Evolutionary conservation across 2,113 vertebrate genomes (phyloP), one percentile per base, ranked within the genome.

Genomic region (Poecile atricapillus): DNA sequence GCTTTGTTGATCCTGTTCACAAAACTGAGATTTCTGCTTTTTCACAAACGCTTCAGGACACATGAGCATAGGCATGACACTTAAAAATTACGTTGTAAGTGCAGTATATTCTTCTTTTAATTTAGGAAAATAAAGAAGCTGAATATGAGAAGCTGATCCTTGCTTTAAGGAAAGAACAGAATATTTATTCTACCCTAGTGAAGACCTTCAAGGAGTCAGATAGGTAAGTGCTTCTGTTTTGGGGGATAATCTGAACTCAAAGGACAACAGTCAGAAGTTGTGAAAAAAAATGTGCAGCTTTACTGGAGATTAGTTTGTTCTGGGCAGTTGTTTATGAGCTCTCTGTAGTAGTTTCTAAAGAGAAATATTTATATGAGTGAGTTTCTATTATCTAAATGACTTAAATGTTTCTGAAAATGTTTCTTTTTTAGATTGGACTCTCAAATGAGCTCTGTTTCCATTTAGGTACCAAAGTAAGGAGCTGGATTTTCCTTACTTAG

Each of bases 161-260:
- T 90, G 98, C 98, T 30, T 96, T 99, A 75, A 98, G 98, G 97
- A 98, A 98, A 27, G 99, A 99, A 49, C 98, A 98, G 50, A 98
- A 98, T 97, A 98, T 99, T 74, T 99, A 99, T 95, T 97, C 98
- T 39, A 98, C 96, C 6, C 97, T 99, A 56, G 98, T 99, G 69
- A 98, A 98, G 68, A 98, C 98, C 23, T 98, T 99, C 58, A 98
- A 98, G 93, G 98, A 99, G 82, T 98, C 98, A 5, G 98, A 99
- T 94, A 98, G 99, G 99, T 99, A 91, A 91, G 97, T 84, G 18
- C 27, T 46, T 70, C 69, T 73, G 1, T 13, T 80, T 90, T 53
- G 37, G 30, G 71, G 56, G 10, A 44, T 58, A 35, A 63, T 47
- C 15, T 44, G 13, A 23, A 39, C 39, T 75, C 7, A 74, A 16